Evolutionary conservation across 2,888 invertebrate genomes (phyloP).

Genomic region (Xiphydria camelus): DNA sequence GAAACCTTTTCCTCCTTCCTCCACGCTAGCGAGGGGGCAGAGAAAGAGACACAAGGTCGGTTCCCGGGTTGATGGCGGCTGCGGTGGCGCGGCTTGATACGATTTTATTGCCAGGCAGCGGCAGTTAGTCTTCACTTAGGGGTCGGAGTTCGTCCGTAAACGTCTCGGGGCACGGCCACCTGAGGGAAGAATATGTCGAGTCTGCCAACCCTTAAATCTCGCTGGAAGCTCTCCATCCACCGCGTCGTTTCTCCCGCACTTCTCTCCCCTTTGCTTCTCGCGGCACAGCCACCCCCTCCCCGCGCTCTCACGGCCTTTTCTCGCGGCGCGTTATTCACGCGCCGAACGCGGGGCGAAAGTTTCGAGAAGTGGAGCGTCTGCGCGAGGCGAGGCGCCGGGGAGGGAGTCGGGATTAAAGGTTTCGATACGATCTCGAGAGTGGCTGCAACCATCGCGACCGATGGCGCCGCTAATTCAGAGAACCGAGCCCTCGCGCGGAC

Average conservation of each 20-base stretch:
- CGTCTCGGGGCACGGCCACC: conserved; percentile 39
- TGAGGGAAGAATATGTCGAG: conserved; percentile 41
- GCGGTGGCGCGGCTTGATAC: conserved; percentile 34
- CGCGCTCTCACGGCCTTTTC: background rate
- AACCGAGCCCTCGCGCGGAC: too few relatives aligned
- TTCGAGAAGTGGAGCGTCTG: background rate
- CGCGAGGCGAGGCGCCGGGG: background rate
- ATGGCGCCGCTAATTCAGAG: too few relatives aligned
- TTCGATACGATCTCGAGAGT: too few relatives aligned
- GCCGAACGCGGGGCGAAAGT: too few relatives aligned
- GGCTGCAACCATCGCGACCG: too few relatives aligned
- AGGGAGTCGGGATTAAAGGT: too few relatives aligned
- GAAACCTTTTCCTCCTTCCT: too few relatives aligned
- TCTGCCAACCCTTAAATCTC: conserved; percentile 42
- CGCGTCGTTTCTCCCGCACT: conserved; percentile 4
- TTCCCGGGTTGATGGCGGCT: conserved; percentile 1
- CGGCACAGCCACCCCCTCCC: conserved; percentile 6
- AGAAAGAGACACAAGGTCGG: too few relatives aligned
- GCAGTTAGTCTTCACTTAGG: conserved; percentile 47
- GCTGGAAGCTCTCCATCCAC: conserved; percentile 30
- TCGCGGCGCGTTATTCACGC: background rate
- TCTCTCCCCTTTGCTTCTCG: conserved; percentile 4
- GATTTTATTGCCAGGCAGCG: conserved; percentile 43
- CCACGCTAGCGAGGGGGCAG: too few relatives aligned
- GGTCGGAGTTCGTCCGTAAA: conserved; percentile 47